Percentiles rank a stretch among this genome's conserved stretches.
phyloP scores from a whole-genome alignment of 1,140 invertebrate species.

The Drosophila serrata region DNA sequence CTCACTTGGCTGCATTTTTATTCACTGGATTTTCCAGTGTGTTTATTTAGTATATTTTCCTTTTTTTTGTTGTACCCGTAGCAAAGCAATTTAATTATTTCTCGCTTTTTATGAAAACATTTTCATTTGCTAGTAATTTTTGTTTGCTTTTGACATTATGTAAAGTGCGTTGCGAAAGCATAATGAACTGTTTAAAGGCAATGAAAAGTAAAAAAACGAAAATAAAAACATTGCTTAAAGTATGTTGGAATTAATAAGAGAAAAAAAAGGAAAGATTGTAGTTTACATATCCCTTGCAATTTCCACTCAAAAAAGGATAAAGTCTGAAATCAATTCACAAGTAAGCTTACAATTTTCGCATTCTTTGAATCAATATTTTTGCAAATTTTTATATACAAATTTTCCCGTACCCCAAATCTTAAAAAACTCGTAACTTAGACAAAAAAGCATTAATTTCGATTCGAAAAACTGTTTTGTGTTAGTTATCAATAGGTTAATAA shows the following conservation, averaged over 20 bases:
- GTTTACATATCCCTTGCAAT: no score
- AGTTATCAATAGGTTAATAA: no score
- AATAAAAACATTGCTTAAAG: neutral
- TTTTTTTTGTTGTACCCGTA: conserved; percentile 2
- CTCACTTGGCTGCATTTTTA: conserved; percentile 18
- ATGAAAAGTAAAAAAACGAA: conserved; percentile 17
- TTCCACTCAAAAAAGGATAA: no score
- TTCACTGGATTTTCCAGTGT: conserved; percentile 14
- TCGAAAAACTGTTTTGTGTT: no score
- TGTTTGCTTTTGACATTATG: conserved; percentile 32
- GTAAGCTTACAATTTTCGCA: no score
- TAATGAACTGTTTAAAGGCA: conserved; percentile 23
- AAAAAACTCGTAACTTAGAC: no score
- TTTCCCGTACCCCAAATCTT: no score
- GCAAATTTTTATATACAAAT: no score
- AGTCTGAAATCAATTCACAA: no score
- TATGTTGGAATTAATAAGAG: neutral
- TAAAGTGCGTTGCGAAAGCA: conserved; percentile 9
- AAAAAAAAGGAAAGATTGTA: no score
- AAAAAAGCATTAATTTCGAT: no score
- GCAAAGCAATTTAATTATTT: conserved; percentile 48
- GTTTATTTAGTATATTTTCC: conserved; percentile 25
- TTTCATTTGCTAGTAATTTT: conserved; percentile 26
- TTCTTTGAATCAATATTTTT: no score
- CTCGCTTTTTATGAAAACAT: conserved; percentile 36